Evolutionary conservation across 2,797 vertebrate species (phyloP).

Genomic region (Antennarius maculatus): DNA sequence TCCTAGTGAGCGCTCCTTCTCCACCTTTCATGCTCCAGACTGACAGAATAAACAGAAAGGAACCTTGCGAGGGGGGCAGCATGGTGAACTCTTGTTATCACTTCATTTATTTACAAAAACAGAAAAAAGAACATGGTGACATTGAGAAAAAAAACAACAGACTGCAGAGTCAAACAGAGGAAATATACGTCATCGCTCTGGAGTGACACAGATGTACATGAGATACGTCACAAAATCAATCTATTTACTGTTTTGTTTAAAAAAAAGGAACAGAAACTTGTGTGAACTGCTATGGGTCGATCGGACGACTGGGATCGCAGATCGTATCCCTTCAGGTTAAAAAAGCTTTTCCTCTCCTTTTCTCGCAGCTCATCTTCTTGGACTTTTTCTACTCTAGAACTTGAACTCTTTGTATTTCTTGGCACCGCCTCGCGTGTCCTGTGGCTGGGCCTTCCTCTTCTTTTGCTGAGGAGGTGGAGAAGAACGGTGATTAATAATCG

Average conservation of each 20-base stretch:
- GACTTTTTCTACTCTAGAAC: constrained; percentile 77
- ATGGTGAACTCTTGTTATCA: constrained; percentile 15
- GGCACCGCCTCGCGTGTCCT: constrained; percentile 88
- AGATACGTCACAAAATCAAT: neutral
- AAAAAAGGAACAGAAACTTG: constrained; percentile 28
- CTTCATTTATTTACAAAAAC: constrained; percentile 81
- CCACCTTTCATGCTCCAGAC: no score
- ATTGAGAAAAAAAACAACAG: constrained; percentile 32
- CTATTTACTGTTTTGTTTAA: constrained; percentile 18
- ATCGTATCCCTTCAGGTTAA: constrained; percentile 26
- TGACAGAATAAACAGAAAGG: neutral
- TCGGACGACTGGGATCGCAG: constrained; percentile 22
- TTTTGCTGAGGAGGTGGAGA: constrained; percentile 83
- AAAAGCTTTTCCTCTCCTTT: constrained; percentile 28
- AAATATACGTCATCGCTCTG: neutral
- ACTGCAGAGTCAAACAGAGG: constrained; percentile 26
- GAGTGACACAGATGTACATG: constrained; percentile 5
- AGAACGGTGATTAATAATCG: constrained; percentile 13
- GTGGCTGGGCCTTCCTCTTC: constrained; percentile 92
- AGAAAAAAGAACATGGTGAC: constrained; percentile 56
- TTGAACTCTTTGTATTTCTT: constrained; percentile 98
- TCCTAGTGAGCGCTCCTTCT: neutral
- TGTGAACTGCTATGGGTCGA: constrained; percentile 13
- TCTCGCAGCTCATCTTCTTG: neutral
- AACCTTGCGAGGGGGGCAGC: neutral